Evolutionary conservation across 2,888 invertebrate species (phyloP), one percentile per base, ranked within the genome.

Genomic region (Perizoma flavofasciatum): DNA sequence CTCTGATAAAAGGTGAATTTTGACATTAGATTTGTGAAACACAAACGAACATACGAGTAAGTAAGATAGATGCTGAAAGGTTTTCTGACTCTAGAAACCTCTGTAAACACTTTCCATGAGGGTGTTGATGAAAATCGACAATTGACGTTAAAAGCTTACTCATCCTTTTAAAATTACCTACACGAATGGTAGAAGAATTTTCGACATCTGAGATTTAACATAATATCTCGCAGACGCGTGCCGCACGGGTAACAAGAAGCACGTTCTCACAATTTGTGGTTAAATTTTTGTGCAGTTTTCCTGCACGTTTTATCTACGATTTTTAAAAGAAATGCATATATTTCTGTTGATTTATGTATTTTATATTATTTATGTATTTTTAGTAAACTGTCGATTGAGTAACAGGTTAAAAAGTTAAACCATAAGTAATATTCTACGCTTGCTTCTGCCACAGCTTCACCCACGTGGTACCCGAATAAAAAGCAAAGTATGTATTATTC

Each of bases 211-310:
- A 33, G 37, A 22, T 41, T 50, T n/a, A 35, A 50, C 5, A 7
- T 37, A 50, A 45, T 44, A 44, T 49, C 32, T 49, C 45, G 6
- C 34, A 40, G 46, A 45, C 35, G 55, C 43, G 49, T 55, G 55
- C 49, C 55, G 39, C 32, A 54, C 43, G 35, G 43, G 11, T 5
- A 34, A 10, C 11, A 34, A 40, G 40, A 56, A 46, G 50, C 56
- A 56, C 56, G 50, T 56, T 40, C 22, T 10, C 9, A 41, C 56
- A 50, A 56, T 56, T 50, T 56, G 56, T 50, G 46, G 40, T 49
- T 46, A 11, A 33, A 56, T 56, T 56, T 50, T 50, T 46, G 39
- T 49, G 49, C 43, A 56, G 43, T 35, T 10, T 44, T 49, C n/a
- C 6, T 51, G 34, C 35, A 8, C 22, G 45, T 41, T 40, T 9